A percentile compares a stretch with the other conserved stretches of the same genome.
phyloP scores from a whole-genome alignment of 2,113 vertebrate genomes.

The Nesoenas mayeri region DNA sequence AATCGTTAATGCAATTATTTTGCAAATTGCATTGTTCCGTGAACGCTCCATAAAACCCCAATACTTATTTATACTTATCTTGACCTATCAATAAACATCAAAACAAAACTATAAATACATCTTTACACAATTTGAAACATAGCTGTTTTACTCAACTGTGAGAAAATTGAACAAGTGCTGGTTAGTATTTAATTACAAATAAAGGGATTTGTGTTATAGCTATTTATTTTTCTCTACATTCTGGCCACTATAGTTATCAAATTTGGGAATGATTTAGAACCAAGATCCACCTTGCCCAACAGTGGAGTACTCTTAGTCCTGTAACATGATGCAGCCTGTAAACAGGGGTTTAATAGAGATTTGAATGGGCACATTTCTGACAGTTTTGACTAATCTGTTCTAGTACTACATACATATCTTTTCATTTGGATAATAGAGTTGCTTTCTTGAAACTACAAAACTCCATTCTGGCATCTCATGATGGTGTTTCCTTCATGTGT shows the following conservation, averaged over 20 bases:
- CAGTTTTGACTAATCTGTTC: background rate
- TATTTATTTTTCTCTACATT: background rate
- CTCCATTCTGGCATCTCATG: background rate
- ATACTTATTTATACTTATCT: background rate
- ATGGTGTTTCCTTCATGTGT: background rate
- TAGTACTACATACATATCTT: background rate
- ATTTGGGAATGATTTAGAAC: background rate
- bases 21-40: background rate
- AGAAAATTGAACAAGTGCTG: background rate
- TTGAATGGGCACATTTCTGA: background rate
- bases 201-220: background rate
- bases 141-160: background rate
- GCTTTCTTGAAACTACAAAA: background rate
- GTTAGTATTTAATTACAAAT: background rate
- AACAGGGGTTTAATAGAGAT: background rate
- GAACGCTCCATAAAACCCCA: background rate
- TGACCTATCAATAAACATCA: background rate
- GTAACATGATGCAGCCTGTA: background rate
- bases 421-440: background rate
- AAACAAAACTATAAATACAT: background rate
- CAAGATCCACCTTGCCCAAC: background rate
- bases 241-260: background rate
- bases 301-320: background rate
- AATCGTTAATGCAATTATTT: background rate
- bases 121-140: background rate